A percentile compares a stretch with the other conserved stretches of the same genome.
phyloP scores from a whole-genome alignment of 2,113 vertebrate species.

The Synodontis membranacea region DNA sequence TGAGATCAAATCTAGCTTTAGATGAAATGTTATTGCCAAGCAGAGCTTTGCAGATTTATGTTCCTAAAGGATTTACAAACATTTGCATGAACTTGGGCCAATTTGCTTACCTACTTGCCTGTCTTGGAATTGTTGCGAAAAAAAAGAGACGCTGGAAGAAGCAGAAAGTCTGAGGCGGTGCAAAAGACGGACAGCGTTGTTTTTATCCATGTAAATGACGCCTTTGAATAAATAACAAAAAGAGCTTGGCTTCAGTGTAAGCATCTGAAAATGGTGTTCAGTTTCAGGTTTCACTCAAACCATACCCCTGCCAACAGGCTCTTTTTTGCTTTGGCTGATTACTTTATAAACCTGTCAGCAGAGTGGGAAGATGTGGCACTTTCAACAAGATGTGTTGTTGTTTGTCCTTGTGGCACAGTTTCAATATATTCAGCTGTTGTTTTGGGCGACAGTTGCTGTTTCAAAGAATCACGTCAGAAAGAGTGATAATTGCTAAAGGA shows the following conservation, averaged over 20 bases:
- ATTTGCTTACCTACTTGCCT: constrained; percentile 73
- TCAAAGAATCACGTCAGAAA: background rate
- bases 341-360: constrained; percentile 51
- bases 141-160: constrained; percentile 32
- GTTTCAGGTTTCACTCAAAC: constrained; percentile 47
- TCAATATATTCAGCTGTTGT: constrained; percentile 51
- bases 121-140: constrained; percentile 71
- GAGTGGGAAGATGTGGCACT: constrained; percentile 15
- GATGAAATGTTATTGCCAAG: constrained; percentile 40
- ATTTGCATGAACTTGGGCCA: constrained; percentile 71
- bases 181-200: constrained; percentile 34
- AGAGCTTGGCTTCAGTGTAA: constrained; percentile 45
- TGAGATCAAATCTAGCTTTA: constrained; percentile 30
- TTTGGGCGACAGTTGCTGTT: constrained; percentile 31
- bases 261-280: constrained; percentile 48
- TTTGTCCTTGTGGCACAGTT: constrained; percentile 51
- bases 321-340: constrained; percentile 36
- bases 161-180: constrained; percentile 23
- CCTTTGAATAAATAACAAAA: constrained; percentile 45
- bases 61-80: constrained; percentile 66
- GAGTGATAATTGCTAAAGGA: constrained; percentile 46
- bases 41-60: constrained; percentile 41
- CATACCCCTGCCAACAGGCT: constrained; percentile 4
- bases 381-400: constrained; percentile 29
- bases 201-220: constrained; percentile 51